phyloP scores from a whole-genome alignment of 2,113 vertebrate genomes.

The cat (Felis catus) region DNA sequence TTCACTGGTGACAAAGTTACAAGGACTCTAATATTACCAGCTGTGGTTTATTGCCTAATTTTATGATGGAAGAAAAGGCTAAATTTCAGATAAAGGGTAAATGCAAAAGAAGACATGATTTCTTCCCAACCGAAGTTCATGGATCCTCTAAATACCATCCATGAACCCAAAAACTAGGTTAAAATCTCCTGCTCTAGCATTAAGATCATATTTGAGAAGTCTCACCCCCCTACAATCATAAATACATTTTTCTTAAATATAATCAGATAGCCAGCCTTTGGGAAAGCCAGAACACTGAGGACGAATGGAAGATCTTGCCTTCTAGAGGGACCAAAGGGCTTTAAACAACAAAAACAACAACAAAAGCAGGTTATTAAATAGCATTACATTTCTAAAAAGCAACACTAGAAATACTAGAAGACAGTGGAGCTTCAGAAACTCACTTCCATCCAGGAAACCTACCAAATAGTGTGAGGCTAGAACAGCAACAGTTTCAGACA shows the following conservation, averaged over 20 bases:
- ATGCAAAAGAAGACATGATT: background rate
- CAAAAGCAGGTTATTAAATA: background rate
- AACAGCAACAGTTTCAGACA: background rate
- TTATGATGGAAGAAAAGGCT: background rate
- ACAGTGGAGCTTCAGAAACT: background rate
- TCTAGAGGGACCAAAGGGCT: background rate
- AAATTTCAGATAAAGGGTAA: background rate
- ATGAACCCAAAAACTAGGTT: background rate
- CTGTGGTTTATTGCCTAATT: background rate
- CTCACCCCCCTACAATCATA: background rate
- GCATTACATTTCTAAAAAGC: background rate
- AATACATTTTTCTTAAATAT: background rate
- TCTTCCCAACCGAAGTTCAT: background rate
- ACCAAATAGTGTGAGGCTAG: background rate
- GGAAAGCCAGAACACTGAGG: background rate
- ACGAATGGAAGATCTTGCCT: background rate
- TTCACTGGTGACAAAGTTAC: background rate
- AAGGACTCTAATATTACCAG: background rate
- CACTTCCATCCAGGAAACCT: background rate
- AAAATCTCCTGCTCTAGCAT: background rate
- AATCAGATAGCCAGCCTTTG: background rate
- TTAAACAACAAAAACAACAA: background rate
- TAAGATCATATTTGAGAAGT: background rate
- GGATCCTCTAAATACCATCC: background rate
- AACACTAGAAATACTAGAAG: background rate